Base-by-base conservation (phyloP, 2,888 invertebrate genomes). In the Athripsodes cinereus region DNA sequence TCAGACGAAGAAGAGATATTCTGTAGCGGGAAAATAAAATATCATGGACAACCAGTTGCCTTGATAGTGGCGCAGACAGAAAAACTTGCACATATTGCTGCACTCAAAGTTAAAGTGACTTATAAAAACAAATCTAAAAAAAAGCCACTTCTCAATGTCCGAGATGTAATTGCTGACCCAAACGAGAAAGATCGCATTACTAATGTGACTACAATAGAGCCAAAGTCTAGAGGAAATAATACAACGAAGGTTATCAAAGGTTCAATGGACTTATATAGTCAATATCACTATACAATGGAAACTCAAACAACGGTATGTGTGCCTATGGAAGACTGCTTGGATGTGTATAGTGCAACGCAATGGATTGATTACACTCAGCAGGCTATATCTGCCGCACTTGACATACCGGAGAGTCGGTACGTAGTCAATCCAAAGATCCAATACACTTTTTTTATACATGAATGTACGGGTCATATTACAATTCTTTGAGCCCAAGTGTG, bases 271-370 rank as follows among this genome's bases (percentile, higher is more conserved):
- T 68, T 80, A 16, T 83, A 81, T 0, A 70, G 79, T 1, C 91
- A 92, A 68, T 90, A 88, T 69, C 90, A 91, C 70, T 89, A 81
- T 66, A 83, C 85, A 0, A 88, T 91, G 88, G 91, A 91, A 70
- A 81, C 86, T 0, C 87, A 88, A 64, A 78, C 79, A 31, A 84
- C 85, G 65, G 73, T 84, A 0, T 81, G 82, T 21, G 69, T 81
- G 13, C 88, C 88, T 0, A 75, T 74, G 2, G 90, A 90, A 67
- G 85, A 87, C 67, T 85, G 85, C 1, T 69, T 88, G 62, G 81
- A 85, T 58, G 79, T 89, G 1, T 81, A 79, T 59, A 72, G 84
- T 0, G 67, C 86, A 0, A 78, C 85, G 0, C 88, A 89, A 66
- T 84, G 81, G 79, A 80, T 86, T 71, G 84, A 87, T 64, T 64